Percentiles rank a stretch among this genome's conserved stretches.
Evolutionary conservation across 2,888 invertebrate genomes (phyloP).

Genomic region (Neoaliturus tenellus): DNA sequence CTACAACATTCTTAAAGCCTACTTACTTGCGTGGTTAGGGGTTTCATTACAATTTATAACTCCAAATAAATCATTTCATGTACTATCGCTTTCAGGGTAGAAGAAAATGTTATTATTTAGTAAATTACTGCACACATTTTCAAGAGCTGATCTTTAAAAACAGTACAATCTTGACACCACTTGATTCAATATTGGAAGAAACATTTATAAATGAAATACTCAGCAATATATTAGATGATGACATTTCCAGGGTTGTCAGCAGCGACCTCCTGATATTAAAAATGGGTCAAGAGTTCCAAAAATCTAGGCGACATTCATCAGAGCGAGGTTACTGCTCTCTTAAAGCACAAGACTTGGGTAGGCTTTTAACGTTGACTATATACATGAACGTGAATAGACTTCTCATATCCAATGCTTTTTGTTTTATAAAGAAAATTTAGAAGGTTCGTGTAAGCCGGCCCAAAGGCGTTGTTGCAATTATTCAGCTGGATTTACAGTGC

Average conservation of each 20-base stretch:
- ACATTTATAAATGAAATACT: background rate
- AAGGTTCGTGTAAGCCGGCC: no score
- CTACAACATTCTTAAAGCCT: background rate
- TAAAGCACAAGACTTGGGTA: background rate
- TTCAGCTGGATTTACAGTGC: no score
- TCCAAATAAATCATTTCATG: no score
- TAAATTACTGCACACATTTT: background rate
- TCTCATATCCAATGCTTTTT: no score
- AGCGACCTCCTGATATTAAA: background rate
- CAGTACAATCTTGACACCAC: background rate
- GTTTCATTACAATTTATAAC: background rate
- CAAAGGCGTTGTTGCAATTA: no score
- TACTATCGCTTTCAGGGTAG: background rate
- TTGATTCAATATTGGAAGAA: background rate
- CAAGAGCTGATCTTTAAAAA: background rate
- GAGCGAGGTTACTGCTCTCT: background rate
- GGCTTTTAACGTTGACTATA: no score
- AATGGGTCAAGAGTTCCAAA: slow-evolving; percentile 11
- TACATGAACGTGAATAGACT: no score
- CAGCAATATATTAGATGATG: background rate
- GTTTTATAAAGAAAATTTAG: no score
- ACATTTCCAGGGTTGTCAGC: background rate
- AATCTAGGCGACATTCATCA: background rate
- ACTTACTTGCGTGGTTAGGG: background rate
- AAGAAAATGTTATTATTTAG: background rate